Evolutionary conservation across 1,140 invertebrate genomes (phyloP).

Genomic region (Drosophila melanogaster): DNA sequence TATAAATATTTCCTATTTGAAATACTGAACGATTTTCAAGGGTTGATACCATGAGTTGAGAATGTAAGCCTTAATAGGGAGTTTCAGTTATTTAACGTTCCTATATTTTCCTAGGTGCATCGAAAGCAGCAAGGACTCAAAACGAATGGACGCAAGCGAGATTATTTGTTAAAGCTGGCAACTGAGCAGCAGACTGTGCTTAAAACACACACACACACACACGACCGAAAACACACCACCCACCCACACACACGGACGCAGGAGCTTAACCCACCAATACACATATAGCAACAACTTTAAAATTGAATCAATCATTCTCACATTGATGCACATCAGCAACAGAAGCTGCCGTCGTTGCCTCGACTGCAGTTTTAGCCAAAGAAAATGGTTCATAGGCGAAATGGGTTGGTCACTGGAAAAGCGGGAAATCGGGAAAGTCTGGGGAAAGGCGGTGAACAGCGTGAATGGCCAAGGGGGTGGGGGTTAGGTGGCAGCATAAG

Average conservation of each 20-base stretch:
- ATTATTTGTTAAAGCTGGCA: constrained; percentile 71
- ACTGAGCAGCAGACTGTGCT: constrained; percentile 62
- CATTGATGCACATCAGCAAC: constrained; percentile 84
- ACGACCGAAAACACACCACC: constrained; percentile 17
- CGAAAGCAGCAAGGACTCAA: constrained; percentile 24
- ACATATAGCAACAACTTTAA: constrained; percentile 74
- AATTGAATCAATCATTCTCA: constrained; percentile 84
- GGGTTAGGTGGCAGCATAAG: constrained; percentile 71
- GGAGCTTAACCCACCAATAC: constrained; percentile 37
- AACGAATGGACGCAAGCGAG: constrained; percentile 69
- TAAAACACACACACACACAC: constrained; percentile 49
- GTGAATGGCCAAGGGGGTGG: not conserved
- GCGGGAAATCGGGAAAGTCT: constrained; percentile 2
- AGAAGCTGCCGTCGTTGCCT: constrained; percentile 71
- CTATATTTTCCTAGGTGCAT: constrained; percentile 3
- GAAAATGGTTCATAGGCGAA: constrained; percentile 64
- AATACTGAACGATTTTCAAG: too few species aligned
- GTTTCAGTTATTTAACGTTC: not conserved
- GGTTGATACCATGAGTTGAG: too few species aligned
- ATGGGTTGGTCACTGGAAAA: constrained; percentile 37
- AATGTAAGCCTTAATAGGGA: too few species aligned
- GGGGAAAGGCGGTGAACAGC: not conserved
- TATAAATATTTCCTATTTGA: too few species aligned
- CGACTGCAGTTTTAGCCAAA: constrained; percentile 74
- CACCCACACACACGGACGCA: constrained; percentile 15